phyloP scores from a whole-genome alignment of 2,888 invertebrate genomes.

The Drosophila fulvimacula region DNA sequence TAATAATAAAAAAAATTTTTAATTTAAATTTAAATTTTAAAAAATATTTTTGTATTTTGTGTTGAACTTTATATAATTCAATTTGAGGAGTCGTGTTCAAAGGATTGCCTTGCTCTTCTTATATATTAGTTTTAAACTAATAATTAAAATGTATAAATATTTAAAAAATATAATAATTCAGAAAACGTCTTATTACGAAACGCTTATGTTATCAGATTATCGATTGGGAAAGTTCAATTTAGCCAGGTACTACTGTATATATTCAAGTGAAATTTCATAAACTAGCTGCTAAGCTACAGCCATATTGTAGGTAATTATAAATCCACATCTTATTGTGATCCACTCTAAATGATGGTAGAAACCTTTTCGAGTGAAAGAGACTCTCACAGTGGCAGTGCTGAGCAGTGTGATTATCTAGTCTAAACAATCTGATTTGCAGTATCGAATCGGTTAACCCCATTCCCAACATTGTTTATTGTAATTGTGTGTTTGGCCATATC shows the following conservation, averaged over 20 bases:
- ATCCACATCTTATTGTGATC: background rate
- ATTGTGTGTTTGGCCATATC: slow-evolving; percentile 56
- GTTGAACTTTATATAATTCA: no score
- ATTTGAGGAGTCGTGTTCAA: no score
- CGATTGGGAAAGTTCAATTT: background rate
- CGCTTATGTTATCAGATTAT: background rate
- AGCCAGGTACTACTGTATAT: background rate
- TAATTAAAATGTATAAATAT: no score
- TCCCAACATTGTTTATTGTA: slow-evolving; percentile 62
- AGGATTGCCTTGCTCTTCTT: no score
- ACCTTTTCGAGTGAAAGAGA: background rate
- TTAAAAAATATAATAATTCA: no score
- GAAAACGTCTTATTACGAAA: no score
- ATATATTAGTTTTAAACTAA: no score
- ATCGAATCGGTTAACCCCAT: slow-evolving; percentile 17
- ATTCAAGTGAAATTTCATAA: background rate
- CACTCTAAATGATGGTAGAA: background rate
- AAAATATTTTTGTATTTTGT: no score
- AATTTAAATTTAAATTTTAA: no score
- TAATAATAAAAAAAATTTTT: no score
- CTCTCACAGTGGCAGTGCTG: background rate
- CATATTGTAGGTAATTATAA: background rate
- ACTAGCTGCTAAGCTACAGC: background rate
- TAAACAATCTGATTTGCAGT: slow-evolving; percentile 13
- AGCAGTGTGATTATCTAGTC: slow-evolving; percentile 4